Evolutionary conservation across 64 coral and sea anemone genomes (phyloP).

Genomic region (Montipora capricornis): DNA sequence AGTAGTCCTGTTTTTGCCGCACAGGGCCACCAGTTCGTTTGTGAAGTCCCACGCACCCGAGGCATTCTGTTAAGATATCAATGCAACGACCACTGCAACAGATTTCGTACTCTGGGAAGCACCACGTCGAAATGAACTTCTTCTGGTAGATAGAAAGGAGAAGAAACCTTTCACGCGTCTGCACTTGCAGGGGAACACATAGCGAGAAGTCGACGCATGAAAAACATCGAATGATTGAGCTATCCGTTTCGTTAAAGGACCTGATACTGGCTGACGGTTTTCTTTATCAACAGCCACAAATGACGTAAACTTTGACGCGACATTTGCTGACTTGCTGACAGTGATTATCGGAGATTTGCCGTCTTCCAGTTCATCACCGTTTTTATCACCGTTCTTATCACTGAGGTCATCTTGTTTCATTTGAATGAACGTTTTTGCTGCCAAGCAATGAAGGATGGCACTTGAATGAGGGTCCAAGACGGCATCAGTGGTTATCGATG

Average conservation of each 20-base stretch:
- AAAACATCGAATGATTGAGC: too few species aligned
- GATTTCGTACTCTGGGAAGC: too few species aligned
- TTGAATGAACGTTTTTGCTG: slow-evolving; percentile 65
- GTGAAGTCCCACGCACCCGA: slow-evolving; percentile 66
- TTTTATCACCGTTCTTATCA: too few species aligned
- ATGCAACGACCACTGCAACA: background rate
- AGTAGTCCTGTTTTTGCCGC: background rate
- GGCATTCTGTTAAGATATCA: slow-evolving; percentile 51
- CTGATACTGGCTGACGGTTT: slow-evolving; percentile 15
- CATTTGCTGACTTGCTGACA: slow-evolving; percentile 31
- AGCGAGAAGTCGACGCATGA: too few species aligned
- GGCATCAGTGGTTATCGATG: background rate
- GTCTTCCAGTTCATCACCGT: background rate
- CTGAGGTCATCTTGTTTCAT: background rate
- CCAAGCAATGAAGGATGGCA: slow-evolving; percentile 42
- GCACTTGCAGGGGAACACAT: too few species aligned
- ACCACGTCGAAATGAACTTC: too few species aligned
- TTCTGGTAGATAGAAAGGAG: too few species aligned
- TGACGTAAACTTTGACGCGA: slow-evolving; percentile 18
- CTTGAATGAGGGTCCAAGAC: background rate
- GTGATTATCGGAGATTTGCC: background rate
- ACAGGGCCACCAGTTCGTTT: slow-evolving; percentile 31
- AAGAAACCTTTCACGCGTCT: too few species aligned
- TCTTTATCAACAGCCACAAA: slow-evolving; percentile 62
- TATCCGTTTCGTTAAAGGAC: background rate